Percentiles rank a stretch among this genome's conserved stretches.
Conservation (phyloP, 2,113 vertebrate genomes). For the Grus americana region DNA sequence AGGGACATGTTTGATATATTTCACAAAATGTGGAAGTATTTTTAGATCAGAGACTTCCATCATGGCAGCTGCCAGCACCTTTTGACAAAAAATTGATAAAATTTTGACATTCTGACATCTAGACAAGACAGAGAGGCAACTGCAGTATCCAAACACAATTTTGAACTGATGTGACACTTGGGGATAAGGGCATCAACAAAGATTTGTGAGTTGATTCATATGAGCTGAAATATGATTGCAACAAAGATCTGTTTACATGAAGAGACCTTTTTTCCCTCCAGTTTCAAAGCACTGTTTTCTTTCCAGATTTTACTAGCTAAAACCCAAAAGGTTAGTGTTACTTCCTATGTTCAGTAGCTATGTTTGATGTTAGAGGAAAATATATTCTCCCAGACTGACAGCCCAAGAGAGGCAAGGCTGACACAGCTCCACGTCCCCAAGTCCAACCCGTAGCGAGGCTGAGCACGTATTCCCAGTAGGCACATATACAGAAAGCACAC, state of each 20-base stretch:
- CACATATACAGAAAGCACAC: not conserved
- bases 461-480: not conserved
- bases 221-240: not conserved
- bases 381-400: not conserved
- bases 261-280: fast-evolving
- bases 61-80: not conserved
- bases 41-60: not conserved
- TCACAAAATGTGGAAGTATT: not conserved
- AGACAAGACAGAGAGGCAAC: not conserved
- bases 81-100: not conserved
- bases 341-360: not conserved
- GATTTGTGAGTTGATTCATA: not conserved
- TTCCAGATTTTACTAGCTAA: not conserved
- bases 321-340: not conserved
- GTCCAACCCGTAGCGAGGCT: not conserved
- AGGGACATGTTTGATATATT: not conserved
- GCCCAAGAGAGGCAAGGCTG: fast-evolving
- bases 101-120: slow-evolving; percentile 23
- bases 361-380: not conserved
- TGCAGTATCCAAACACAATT: not conserved
- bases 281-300: not conserved
- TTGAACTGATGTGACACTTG: not conserved
- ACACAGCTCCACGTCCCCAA: fast-evolving
- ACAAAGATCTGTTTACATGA: not conserved
- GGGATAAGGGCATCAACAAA: not conserved